Conservation (phyloP, 2,797 vertebrate species). For the Propithecus deckenii region DNA sequence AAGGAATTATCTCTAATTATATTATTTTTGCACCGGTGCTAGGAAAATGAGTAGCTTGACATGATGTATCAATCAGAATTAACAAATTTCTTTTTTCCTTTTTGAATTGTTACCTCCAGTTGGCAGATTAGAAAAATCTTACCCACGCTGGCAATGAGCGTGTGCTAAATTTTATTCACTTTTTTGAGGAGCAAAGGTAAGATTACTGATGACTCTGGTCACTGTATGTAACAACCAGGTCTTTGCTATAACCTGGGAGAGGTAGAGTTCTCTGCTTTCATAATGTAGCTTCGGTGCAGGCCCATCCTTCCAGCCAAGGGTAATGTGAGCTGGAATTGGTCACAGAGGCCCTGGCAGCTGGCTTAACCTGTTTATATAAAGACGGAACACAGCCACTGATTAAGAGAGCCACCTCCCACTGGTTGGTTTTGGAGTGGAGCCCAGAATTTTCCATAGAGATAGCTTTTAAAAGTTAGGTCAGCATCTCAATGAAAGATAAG, state of each 20-base stretch:
- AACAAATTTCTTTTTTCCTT: slow-evolving; percentile 18
- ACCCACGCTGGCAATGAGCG: not conserved
- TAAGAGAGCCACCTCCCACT: slow-evolving; percentile 80
- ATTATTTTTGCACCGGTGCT: not conserved
- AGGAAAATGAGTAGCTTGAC: not conserved
- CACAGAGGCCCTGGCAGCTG: slow-evolving; percentile 72
- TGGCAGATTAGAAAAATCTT: not conserved
- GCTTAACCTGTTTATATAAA: slow-evolving; percentile 81
- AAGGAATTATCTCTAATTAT: not conserved
- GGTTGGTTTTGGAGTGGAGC: slow-evolving; percentile 78
- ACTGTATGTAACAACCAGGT: not conserved
- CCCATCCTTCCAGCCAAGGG: slow-evolving; percentile 61
- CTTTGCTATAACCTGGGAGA: slow-evolving; percentile 32
- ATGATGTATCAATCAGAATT: not conserved
- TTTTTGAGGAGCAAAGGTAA: not conserved
- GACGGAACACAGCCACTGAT: slow-evolving; percentile 76
- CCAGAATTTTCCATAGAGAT: slow-evolving; percentile 81
- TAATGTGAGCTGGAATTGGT: slow-evolving; percentile 72
- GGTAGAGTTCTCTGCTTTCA: slow-evolving; percentile 47
- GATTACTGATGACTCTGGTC: not conserved
- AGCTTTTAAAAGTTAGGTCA: slow-evolving; percentile 77
- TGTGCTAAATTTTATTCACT: not conserved
- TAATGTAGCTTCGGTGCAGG: slow-evolving; percentile 49
- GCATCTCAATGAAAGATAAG: slow-evolving; percentile 78
- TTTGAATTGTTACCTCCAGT: not conserved